Evolutionary conservation across 2,113 vertebrate genomes (phyloP).

Genomic region (Pluvialis apricaria): DNA sequence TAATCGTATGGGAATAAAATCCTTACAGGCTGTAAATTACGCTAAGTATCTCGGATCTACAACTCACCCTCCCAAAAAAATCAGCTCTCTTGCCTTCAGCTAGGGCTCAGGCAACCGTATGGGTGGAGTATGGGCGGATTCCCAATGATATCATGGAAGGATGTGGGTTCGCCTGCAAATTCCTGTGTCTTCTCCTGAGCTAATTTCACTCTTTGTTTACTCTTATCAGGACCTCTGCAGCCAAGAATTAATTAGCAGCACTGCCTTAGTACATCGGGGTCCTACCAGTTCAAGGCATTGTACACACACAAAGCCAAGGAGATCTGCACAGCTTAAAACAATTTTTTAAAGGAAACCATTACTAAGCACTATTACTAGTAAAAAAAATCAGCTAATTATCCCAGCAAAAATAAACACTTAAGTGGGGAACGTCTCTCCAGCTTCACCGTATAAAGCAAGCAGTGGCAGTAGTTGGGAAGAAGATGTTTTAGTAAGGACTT

Average conservation of each 20-base stretch:
- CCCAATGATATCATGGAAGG: slow-evolving; percentile 48
- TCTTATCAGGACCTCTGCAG: slow-evolving; percentile 50
- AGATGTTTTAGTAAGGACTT: neutral
- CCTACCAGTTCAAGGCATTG: slow-evolving; percentile 33
- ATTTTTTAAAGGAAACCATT: slow-evolving; percentile 19
- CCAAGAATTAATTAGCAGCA: slow-evolving; percentile 50
- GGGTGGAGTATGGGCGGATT: slow-evolving; percentile 38
- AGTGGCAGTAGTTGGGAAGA: neutral
- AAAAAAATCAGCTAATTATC: neutral
- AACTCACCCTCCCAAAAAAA: neutral
- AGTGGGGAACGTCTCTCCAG: neutral
- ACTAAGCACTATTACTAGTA: neutral
- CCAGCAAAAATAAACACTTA: neutral
- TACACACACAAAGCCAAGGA: slow-evolving; percentile 8
- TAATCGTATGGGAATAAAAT: neutral
- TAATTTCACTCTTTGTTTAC: slow-evolving; percentile 61
- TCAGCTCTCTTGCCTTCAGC: neutral
- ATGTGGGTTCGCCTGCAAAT: slow-evolving; percentile 32
- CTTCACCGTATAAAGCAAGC: neutral
- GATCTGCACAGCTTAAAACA: neutral
- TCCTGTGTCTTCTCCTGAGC: slow-evolving; percentile 50
- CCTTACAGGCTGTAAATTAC: neutral
- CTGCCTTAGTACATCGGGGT: neutral
- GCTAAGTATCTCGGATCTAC: neutral
- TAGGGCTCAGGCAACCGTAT: neutral